Conservation (phyloP, 2,113 vertebrate genomes). For the Platysternon megacephalum region DNA sequence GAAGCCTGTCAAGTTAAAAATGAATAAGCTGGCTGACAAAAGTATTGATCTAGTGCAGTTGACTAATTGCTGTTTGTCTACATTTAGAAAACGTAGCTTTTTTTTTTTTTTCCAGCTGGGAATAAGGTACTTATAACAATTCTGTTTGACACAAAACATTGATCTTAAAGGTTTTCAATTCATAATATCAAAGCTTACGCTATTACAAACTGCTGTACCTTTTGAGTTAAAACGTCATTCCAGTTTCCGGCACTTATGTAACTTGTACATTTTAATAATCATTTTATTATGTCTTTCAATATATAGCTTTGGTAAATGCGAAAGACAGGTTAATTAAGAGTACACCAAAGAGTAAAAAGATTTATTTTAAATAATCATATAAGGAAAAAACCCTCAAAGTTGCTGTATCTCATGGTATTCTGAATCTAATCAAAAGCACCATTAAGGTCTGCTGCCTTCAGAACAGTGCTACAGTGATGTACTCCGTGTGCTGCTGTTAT, state of each 20-base stretch:
- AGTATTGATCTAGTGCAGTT: background rate
- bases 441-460: background rate
- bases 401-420: slow-evolving; percentile 7
- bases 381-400: background rate
- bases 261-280: background rate
- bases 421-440: background rate
- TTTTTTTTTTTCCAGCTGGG: background rate
- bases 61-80: background rate
- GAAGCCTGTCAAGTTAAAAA: fast-evolving
- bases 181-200: background rate
- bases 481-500: slow-evolving; percentile 12
- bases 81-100: background rate
- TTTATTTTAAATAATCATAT: slow-evolving; percentile 19
- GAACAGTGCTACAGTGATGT: background rate
- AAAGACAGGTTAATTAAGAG: background rate
- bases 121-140: background rate
- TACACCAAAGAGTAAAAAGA: slow-evolving; percentile 1
- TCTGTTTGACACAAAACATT: background rate
- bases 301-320: background rate
- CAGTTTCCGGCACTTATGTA: background rate
- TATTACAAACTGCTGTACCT: background rate
- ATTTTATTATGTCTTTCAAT: background rate
- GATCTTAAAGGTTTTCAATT: background rate
- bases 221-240: background rate
- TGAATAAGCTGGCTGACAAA: background rate